Evolutionary conservation across 2,888 invertebrate species (phyloP), one percentile per base, ranked within the genome.

Genomic region (Cerceris ruficornis): DNA sequence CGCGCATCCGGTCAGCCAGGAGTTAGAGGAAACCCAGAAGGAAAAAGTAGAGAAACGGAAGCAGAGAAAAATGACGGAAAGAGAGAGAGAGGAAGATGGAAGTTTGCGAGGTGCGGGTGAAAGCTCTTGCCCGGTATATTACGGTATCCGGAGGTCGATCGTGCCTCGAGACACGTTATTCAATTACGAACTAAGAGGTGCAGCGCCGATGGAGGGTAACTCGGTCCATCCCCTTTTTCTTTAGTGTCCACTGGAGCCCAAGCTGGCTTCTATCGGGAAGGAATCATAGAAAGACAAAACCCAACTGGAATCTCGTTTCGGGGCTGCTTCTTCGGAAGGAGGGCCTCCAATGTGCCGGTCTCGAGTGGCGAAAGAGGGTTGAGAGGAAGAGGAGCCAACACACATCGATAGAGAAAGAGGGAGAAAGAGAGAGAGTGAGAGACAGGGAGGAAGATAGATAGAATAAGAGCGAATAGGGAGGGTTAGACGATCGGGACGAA

Each of bases 101-200:
- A 82, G 69, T 67, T 71, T 54, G 52, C 39, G 70, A 74, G 80
- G 66, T 80, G 75, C 72, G 73, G 81, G 81, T 79, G 80, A 82
- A 86, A 75, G 81, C 79, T 70, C 71, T 79, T 69, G 82, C 76
- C 82, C 64, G 70, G 81, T 80, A 83, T 86, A 85, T 86, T 82
- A 68, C 79, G 80, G 77, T 84, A 88, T 80, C 82, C 81, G 80
- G 87, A 89, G 85, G 77, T 83, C 70, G 66, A 72, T 82, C 86
- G 84, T 86, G 88, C 85, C 86, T 85, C 82, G 82, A 85, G 86
- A 87, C 88, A 88, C 87, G 89, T 91, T 90, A 91, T 91, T 90
- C 91, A 90, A 91, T 91, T 90, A 91, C 88, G 80, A 82, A 75
- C 84, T 88, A 88, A 89, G 89, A 88, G 89, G 85, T 81, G 82